Evolutionary conservation across 2,113 vertebrate genomes (phyloP).

Genomic region (Sisor rabdophorus): DNA sequence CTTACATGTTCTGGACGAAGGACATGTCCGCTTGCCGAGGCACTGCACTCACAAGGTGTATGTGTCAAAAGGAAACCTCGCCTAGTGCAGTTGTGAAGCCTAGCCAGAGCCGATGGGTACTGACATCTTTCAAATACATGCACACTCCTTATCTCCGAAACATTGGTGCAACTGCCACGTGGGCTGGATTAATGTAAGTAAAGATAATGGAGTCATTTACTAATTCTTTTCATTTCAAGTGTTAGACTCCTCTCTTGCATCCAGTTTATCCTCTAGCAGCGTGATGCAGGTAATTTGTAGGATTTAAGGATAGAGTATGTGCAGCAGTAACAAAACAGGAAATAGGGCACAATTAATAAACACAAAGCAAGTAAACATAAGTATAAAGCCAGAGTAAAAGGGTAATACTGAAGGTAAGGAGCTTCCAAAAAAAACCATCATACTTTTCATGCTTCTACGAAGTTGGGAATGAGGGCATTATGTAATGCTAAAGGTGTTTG

Average conservation of each 20-base stretch:
- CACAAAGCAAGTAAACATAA: too few relatives aligned
- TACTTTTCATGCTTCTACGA: too few relatives aligned
- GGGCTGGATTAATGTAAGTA: slow-evolving; percentile 67
- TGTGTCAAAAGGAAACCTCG: neutral
- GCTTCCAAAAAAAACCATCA: neutral
- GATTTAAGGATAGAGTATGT: neutral
- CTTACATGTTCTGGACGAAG: slow-evolving; percentile 12
- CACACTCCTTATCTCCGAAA: slow-evolving; percentile 23
- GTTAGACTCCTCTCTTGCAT: too few relatives aligned
- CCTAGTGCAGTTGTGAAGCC: slow-evolving; percentile 13
- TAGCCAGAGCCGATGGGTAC: neutral
- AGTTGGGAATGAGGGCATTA: neutral
- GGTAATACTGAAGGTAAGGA: too few relatives aligned
- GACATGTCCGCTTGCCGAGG: neutral
- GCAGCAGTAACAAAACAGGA: too few relatives aligned
- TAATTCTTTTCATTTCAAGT: slow-evolving; percentile 55
- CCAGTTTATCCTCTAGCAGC: too few relatives aligned
- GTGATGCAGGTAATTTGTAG: neutral
- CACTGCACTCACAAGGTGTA: neutral
- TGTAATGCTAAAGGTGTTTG: neutral
- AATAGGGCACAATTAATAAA: too few relatives aligned
- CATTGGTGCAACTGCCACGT: slow-evolving; percentile 56
- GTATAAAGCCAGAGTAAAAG: too few relatives aligned
- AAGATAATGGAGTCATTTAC: slow-evolving; percentile 69
- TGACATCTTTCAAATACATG: slow-evolving; percentile 10